These are phyloP conservation scores for Bubo blakistoni DNA, from an alignment of 2,113 vertebrate species.

Conservation along the genomic window DNA sequence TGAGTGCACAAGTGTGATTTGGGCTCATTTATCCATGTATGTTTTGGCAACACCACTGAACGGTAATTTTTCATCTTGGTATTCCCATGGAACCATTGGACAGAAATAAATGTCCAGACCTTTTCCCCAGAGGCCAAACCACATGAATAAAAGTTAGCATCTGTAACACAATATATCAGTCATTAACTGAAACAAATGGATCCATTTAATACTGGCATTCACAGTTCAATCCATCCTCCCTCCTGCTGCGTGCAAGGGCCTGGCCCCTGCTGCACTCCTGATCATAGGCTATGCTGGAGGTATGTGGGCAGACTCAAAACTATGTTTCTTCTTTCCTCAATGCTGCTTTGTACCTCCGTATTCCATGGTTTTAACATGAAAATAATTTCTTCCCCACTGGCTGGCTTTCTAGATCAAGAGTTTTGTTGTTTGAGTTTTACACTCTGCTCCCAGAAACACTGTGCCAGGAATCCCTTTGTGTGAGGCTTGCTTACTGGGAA, in stretches of 20 bases:
- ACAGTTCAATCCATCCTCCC: not conserved
- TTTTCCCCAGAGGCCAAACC: not conserved
- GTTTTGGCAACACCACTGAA: not conserved
- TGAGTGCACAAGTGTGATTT: not conserved
- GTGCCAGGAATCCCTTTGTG: not conserved
- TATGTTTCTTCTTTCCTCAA: not conserved
- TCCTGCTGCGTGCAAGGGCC: fast-evolving
- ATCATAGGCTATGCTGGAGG: not conserved
- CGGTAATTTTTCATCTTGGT: not conserved
- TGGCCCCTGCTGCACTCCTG: not conserved
- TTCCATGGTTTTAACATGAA: not conserved
- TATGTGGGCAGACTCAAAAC: not conserved
- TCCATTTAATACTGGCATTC: not conserved
- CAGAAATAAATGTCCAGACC: not conserved
- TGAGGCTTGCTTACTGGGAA: not conserved
- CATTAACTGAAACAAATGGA: not conserved
- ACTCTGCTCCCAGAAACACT: not conserved
- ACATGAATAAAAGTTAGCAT: not conserved
- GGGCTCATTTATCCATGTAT: not conserved
- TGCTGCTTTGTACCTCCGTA: not conserved
- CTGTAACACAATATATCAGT: not conserved
- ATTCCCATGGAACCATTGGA: not conserved
- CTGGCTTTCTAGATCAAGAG: not conserved
- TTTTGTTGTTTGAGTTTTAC: not conserved
- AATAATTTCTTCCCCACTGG: not conserved